Evolutionary conservation across 2,797 vertebrate species (phyloP), one percentile per base, ranked within the genome.

Genomic region (Hemitrygon akajei): DNA sequence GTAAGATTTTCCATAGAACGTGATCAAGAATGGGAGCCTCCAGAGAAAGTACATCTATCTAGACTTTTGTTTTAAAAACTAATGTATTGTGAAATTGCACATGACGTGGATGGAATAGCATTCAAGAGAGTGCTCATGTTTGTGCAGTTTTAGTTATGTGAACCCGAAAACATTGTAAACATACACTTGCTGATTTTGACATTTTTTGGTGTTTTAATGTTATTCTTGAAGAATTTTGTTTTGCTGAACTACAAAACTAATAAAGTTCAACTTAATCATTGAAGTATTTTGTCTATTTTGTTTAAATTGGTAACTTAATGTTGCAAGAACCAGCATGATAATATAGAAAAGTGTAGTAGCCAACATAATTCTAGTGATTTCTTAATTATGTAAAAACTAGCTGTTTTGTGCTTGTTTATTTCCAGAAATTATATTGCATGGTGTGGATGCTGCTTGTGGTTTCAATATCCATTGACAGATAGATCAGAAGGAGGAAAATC

Each of bases 11-110:
- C 91, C 71, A 75, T 34, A 93, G 27, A 75, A 75, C 69, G 37
- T 73, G 69, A 93, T 56, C 71, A 93, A 75, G 91, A 93, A 93
- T 93, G 91, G 91, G 91, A 93, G 91, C 91, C 69, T 93, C 69
- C 91, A 93, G 91, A 93, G 71, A 93, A 75, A 75, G 91, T 93
- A 93, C 91, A 93, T 89, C 86, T 25, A 93, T 89, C 86, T 25
- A 93, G 91, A 75, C 40, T 93, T 93, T 2, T 56, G 56, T 93
- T 86, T 71, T 37, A 27, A 7, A 56, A 25, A 69, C 2, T 89
- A 47, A 93, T 93, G 91, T 56, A 75, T 93, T 40, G 40, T 93
- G 25, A 93, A 93, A 93, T 93, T 73, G 37, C 40, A 93, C 91
- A 56, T 76, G 37, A 91, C 71, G 91, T 93, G 91, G 86, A 89